phyloP scores from a whole-genome alignment of 2,797 vertebrate genomes.

The Orientallactaga sibirica region DNA sequence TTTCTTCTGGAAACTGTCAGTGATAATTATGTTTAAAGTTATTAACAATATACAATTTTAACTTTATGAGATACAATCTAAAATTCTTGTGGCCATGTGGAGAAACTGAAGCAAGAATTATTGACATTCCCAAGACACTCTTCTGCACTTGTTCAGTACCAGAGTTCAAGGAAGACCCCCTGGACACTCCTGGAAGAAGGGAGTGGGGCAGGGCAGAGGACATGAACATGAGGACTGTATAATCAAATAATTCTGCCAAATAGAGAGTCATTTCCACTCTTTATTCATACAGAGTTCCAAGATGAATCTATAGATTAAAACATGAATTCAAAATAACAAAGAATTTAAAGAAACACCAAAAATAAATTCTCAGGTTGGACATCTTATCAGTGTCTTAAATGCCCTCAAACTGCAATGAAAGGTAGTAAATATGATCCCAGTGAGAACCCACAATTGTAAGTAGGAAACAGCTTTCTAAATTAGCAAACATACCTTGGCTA shows the following conservation, averaged over 20 bases:
- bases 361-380: not conserved
- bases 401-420: not conserved
- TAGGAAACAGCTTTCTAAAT: not conserved
- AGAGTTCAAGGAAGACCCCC: not conserved
- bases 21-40: not conserved
- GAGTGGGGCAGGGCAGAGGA: accelerated
- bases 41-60: not conserved
- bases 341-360: not conserved
- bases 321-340: not conserved
- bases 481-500: not conserved
- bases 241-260: not conserved
- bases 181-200: accelerated
- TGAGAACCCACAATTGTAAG: not conserved
- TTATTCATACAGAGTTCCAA: not conserved
- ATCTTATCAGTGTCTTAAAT: not conserved
- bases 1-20: not conserved
- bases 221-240: not conserved
- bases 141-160: not conserved
- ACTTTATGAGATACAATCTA: not conserved
- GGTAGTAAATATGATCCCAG: not conserved
- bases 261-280: not conserved
- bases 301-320: not conserved
- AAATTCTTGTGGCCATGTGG: not conserved
- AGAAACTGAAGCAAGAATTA: not conserved
- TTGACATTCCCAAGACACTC: not conserved